These are phyloP conservation scores for Rousettus leschenaultii DNA, from an alignment of 2,113 vertebrate species.

Conservation along the genomic window DNA sequence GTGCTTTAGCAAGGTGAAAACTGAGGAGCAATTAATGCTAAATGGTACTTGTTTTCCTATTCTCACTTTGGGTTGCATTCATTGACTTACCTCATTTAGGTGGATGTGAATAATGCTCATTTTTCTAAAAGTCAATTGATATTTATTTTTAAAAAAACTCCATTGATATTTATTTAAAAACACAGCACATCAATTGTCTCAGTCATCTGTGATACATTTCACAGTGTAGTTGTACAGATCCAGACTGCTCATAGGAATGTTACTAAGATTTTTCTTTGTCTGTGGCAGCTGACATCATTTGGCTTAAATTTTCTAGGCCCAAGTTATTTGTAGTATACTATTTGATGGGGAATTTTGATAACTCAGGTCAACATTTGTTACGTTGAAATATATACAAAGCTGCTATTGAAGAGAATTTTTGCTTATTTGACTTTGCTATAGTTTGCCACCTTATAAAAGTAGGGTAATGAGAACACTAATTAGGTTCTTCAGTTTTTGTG, in stretches of 20 bases:
- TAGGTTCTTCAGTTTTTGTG: background rate
- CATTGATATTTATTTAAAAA: background rate
- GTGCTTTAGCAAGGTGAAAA: slow-evolving; percentile 4
- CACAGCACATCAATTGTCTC: background rate
- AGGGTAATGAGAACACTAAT: background rate
- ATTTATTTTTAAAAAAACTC: background rate
- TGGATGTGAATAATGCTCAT: background rate
- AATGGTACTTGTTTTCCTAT: background rate
- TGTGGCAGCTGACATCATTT: background rate
- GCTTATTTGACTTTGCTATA: background rate
- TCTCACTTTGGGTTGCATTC: background rate
- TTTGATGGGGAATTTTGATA: background rate
- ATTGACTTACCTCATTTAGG: slow-evolving; percentile 4
- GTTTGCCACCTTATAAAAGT: background rate
- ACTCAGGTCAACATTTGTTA: background rate
- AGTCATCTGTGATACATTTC: background rate
- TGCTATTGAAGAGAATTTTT: background rate
- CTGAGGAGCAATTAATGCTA: background rate
- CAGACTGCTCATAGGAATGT: background rate
- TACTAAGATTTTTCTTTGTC: background rate
- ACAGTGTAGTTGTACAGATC: background rate
- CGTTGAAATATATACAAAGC: background rate
- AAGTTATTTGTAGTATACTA: background rate
- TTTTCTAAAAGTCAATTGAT: background rate
- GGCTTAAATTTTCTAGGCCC: slow-evolving; percentile 14